phyloP scores from a whole-genome alignment of 2,888 invertebrate genomes.

The Gandaritis pyraliata region DNA sequence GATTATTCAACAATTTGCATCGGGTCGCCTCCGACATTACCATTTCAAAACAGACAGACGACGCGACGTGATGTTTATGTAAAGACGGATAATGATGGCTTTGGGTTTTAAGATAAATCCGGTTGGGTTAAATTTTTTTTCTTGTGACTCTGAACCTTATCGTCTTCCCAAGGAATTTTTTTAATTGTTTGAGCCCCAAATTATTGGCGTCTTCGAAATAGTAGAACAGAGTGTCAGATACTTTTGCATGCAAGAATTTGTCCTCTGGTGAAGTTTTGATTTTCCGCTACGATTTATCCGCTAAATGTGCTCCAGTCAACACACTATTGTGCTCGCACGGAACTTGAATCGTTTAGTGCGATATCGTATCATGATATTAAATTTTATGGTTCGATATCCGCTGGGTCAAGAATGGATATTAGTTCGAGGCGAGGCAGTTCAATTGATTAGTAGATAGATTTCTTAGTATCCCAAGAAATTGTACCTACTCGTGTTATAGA shows the following conservation, averaged over 20 bases:
- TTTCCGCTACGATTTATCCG: not conserved
- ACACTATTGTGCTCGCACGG: constrained; percentile 12
- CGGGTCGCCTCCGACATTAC: constrained; percentile 63
- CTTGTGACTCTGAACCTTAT: not conserved
- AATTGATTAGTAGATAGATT: constrained; percentile 21
- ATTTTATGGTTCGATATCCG: constrained; percentile 20
- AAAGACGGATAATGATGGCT: constrained; percentile 27
- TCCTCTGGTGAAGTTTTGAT: too few relatives aligned
- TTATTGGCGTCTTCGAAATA: too few relatives aligned
- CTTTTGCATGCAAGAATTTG: too few relatives aligned
- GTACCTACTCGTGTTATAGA: too few relatives aligned
- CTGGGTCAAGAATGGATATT: constrained; percentile 20
- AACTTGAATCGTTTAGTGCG: constrained; percentile 15
- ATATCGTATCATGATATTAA: constrained; percentile 16
- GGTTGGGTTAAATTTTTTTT: not conserved
- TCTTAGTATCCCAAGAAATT: constrained; percentile 3
- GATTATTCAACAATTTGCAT: constrained; percentile 78
- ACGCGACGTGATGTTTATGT: constrained; percentile 34
- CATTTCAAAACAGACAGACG: constrained; percentile 67
- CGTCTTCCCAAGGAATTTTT: too few relatives aligned
- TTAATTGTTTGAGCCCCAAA: too few relatives aligned
- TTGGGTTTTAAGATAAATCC: constrained; percentile 20
- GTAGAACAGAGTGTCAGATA: too few relatives aligned
- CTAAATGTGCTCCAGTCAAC: not conserved
- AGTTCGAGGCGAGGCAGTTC: constrained; percentile 3